Conservation (phyloP, 2,888 invertebrate species). For the Chironomus tentans region DNA sequence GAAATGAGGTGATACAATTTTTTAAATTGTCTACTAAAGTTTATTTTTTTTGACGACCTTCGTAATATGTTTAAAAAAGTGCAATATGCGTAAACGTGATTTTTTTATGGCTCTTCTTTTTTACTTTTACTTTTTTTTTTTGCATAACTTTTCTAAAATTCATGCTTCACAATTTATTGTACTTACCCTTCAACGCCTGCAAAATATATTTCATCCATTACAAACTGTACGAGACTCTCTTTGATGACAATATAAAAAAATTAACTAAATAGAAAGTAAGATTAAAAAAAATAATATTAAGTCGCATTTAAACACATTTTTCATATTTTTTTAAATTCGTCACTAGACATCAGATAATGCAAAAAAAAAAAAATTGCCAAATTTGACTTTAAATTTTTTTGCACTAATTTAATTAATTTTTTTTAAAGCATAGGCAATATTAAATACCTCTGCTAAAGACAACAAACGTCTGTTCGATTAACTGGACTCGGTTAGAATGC, state of each 20-base stretch:
- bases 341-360: neutral
- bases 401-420: neutral
- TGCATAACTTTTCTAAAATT: neutral
- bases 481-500: constrained; percentile 18
- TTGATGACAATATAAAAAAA: too few species aligned
- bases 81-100: neutral
- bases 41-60: too few species aligned
- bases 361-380: neutral
- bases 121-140: neutral
- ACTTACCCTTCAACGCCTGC: constrained; percentile 27
- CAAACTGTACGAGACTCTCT: neutral
- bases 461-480: constrained; percentile 6
- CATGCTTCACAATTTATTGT: neutral
- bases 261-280: too few species aligned
- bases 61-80: too few species aligned
- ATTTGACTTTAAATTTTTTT: neutral
- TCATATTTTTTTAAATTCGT: too few species aligned
- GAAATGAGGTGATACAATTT: too few species aligned
- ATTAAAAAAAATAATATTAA: too few species aligned
- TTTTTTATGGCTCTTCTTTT: neutral
- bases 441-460: neutral
- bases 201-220: constrained; percentile 22
- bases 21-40: too few species aligned
- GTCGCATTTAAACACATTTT: too few species aligned
- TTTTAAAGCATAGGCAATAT: neutral